Base-by-base conservation (phyloP, 2,113 vertebrate genomes). In the Sinocyclocheilus grahami region DNA sequence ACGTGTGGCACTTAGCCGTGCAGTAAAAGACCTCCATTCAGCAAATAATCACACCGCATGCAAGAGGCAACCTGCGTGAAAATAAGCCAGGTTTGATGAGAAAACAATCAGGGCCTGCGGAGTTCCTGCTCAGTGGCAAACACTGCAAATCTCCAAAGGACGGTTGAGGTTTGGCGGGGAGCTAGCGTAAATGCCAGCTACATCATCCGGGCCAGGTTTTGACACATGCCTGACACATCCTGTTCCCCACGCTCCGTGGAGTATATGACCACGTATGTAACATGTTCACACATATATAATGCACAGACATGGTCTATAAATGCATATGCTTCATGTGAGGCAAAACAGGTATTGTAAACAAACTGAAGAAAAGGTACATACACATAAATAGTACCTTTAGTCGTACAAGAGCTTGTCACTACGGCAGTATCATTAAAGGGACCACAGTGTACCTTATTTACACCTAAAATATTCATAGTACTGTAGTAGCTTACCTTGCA, bases 1-100 rank as follows among this genome's bases (percentile, higher is more conserved):
- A 55, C 74, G 22, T 62, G 62, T 87, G 33, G 82, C 69, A 63
- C 30, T 51, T 67, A 67, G 46, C 20, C 24, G 3, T 27, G 14
- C 75, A 89, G 60, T 93, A 94, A 91, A 94, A 94, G 92, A 90
- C 90, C 87, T 88, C 91, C 91, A 93, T 95, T 95, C 93, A 95
- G 90, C 20, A 90, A 48, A 91, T 92, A 89, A 91, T 92, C 90
- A 88, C 76, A 24, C 39, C 74, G 90, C 84, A 12, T 71, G 89
- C 62, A 53, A 82, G 86, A 90, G 91, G 84, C 89, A 86, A 89
- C 88, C 89, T 88, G 85, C 90, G 90, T 51, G 55, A 92, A 94
- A 94, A 94, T 92, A 94, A 87, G 91, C 87, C 86, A 69, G 62
- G 90, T 91, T 93, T 92, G 76, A 92, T 92, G 93, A 93, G 92